Evolutionary conservation across 2,888 invertebrate species (phyloP).

Genomic region (Dyspetes luteomarginatus): DNA sequence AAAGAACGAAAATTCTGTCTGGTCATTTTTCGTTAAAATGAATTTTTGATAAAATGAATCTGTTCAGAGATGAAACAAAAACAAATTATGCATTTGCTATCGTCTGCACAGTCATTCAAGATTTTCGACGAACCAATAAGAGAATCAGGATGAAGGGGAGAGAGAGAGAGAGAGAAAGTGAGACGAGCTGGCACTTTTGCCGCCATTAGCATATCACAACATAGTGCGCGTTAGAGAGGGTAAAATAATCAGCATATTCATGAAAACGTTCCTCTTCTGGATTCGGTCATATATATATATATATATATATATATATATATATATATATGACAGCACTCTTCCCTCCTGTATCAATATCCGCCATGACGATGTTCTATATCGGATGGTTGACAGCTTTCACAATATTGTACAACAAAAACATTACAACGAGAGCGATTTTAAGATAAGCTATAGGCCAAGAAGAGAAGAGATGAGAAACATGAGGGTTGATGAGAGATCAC

Average conservation of each 20-base stretch:
- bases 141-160: neutral
- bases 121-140: neutral
- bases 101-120: neutral
- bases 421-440: conserved; percentile 75
- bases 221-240: conserved; percentile 47
- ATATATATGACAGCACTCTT: too few relatives aligned
- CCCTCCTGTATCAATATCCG: neutral
- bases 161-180: neutral
- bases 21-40: neutral
- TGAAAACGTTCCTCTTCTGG: conserved; percentile 63
- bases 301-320: neutral
- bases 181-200: conserved; percentile 30
- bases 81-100: neutral
- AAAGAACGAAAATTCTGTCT: neutral
- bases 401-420: conserved; percentile 69
- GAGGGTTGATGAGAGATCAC: neutral
- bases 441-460: conserved; percentile 64
- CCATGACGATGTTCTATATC: neutral
- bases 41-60: too few relatives aligned
- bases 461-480: conserved; percentile 9
- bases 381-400: neutral
- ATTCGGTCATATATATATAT: conserved; percentile 37
- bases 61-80: neutral
- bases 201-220: conserved; percentile 62
- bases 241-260: conserved; percentile 76